Evolutionary conservation across 1,140 invertebrate genomes (phyloP).

Genomic region (Mizuhopecten yessoensis): DNA sequence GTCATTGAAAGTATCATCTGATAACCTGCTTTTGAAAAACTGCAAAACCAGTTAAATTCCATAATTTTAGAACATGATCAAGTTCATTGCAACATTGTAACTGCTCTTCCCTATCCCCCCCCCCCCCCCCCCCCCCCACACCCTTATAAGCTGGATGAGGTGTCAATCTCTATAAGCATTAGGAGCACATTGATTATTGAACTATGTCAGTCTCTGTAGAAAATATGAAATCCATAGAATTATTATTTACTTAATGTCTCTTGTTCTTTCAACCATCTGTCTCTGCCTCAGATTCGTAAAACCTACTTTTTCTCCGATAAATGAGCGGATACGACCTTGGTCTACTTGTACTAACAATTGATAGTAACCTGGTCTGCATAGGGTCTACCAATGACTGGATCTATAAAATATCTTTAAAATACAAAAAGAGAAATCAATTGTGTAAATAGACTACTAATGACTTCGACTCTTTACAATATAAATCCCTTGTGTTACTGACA

Average conservation of each 20-base stretch:
- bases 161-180: neutral
- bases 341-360: neutral
- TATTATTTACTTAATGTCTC: neutral
- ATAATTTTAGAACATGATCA: too few relatives aligned
- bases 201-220: neutral
- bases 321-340: neutral
- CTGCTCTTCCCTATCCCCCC: too few relatives aligned
- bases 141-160: neutral
- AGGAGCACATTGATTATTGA: neutral
- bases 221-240: neutral
- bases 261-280: neutral
- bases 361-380: neutral
- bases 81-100: too few relatives aligned
- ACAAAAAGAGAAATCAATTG: slow-evolving; percentile 24
- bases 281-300: neutral
- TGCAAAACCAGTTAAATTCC: too few relatives aligned
- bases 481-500: neutral
- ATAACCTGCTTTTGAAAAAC: too few relatives aligned
- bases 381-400: neutral
- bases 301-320: neutral
- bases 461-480: neutral
- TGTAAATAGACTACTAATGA: neutral
- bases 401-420: too few relatives aligned
- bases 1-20: too few relatives aligned
- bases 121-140: neutral